Conservation (phyloP, 2,797 vertebrate genomes). For the Molossus alvarezi region DNA sequence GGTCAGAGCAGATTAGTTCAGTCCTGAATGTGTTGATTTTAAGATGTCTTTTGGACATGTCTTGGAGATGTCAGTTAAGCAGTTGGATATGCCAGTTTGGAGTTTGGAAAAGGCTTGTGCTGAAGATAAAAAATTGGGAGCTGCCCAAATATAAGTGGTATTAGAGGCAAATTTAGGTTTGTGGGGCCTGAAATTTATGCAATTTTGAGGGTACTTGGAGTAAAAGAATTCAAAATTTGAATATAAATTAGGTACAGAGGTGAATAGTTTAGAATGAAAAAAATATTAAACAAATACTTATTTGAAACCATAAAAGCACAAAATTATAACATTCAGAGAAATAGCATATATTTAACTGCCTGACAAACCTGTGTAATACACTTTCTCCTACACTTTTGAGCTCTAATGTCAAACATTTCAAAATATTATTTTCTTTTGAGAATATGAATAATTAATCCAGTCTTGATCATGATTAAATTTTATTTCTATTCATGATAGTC, state of each 20-base stretch:
- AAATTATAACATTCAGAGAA: constrained; percentile 14
- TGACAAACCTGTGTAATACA: background rate
- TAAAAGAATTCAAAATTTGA: constrained; percentile 14
- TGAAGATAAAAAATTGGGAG: background rate
- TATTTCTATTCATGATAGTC: constrained; percentile 25
- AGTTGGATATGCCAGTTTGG: background rate
- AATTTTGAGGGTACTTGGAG: constrained; percentile 6
- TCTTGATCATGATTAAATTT: constrained; percentile 24
- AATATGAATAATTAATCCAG: constrained; percentile 29
- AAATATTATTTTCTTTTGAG: constrained; percentile 7
- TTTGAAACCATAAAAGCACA: background rate
- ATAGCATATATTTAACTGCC: background rate
- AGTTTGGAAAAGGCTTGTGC: background rate
- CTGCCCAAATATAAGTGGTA: background rate
- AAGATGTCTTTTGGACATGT: background rate
- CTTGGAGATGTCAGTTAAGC: background rate
- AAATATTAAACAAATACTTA: background rate
- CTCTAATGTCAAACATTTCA: background rate
- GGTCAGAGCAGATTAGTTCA: background rate
- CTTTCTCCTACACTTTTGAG: background rate
- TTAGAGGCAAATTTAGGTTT: background rate
- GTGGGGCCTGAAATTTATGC: background rate
- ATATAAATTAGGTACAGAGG: background rate
- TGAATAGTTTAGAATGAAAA: background rate
- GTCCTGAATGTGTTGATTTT: background rate